Base-by-base conservation (phyloP, 2,888 invertebrate species). In the Drosophila imparisetae region DNA sequence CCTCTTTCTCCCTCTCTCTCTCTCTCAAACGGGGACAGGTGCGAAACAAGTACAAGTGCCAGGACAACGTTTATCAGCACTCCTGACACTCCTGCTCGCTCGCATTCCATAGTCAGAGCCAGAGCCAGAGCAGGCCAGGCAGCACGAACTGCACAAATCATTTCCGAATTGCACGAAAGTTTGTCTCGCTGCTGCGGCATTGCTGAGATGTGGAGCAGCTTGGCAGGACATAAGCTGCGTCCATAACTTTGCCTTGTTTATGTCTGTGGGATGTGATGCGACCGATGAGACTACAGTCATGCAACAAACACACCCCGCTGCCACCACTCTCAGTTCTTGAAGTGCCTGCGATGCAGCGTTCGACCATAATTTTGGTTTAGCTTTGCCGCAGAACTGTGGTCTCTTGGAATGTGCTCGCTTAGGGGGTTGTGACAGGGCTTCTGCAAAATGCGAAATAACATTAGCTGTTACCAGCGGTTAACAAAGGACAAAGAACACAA, bases 61-160 rank as follows among this genome's bases (percentile, higher is more conserved):
- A 62, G 80, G 71, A 68, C 69, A 78, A 78, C 78, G 83, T 89
- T 88, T 83, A 88, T 85, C 86, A 90, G 74, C 65, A 60, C 58
- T 64, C 53, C 80, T 49, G 45, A 55, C 60, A 57, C 49, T 65
- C 72, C 59, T 40, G 67, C 70, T 54, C 45, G 45, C 8, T 45
- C 7, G 45, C 45, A 24, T 45, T 45, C 57, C 61, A 63, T 27
- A 36, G 27, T 4, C 27, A 27, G 36, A 18, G 66, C 70, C 63
- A 61, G 42, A 21, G 18, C 18, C 18, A 38, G 50, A 59, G 59
- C 42, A 52, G 30, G 30, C 52, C 24, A 55, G 27, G 57, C 66
- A 36, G 78, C 86, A 90, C 90, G 84, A 87, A 83, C 81, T 87
- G 86, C 86, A 89, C 92, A 91, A 92, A 92, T 91, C 92, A 91